These are phyloP conservation scores for Notospermus geniculatus DNA, from an alignment of 1,140 invertebrate genomes.

Conservation along the genomic window DNA sequence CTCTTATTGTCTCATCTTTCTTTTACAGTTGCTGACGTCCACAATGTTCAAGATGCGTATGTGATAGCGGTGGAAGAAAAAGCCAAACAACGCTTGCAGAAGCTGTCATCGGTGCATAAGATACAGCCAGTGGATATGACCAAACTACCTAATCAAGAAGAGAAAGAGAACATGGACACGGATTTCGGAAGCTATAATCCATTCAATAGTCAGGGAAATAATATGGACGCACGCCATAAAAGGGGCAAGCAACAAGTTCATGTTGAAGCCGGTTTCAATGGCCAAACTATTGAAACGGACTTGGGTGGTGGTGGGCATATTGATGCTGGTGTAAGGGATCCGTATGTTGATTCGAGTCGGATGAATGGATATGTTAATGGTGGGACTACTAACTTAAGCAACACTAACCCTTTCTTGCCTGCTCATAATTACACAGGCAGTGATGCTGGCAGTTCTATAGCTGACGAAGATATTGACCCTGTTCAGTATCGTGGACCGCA, in stretches of 20 bases:
- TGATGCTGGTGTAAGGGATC: too few species aligned
- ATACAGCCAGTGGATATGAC: slow-evolving; percentile 94
- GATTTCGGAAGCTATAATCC: neutral
- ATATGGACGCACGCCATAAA: neutral
- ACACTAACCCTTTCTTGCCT: too few species aligned
- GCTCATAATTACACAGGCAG: too few species aligned
- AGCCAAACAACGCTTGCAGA: slow-evolving; percentile 83
- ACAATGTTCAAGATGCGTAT: slow-evolving; percentile 91
- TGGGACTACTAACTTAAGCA: too few species aligned
- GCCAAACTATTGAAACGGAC: too few species aligned
- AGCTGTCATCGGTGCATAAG: slow-evolving; percentile 82
- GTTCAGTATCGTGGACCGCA: slow-evolving; percentile 29
- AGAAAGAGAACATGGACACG: slow-evolving; percentile 7
- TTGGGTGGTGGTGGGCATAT: too few species aligned
- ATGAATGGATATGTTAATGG: too few species aligned
- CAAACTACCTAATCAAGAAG: slow-evolving; percentile 84
- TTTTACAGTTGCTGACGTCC: slow-evolving; percentile 76
- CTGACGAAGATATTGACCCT: too few species aligned
- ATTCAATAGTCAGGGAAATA: neutral
- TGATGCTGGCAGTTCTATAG: slow-evolving; percentile 18
- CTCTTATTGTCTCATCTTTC: too few species aligned
- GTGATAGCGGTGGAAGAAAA: slow-evolving; percentile 94
- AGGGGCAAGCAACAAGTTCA: slow-evolving; percentile 21
- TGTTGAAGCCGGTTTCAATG: slow-evolving; percentile 15
- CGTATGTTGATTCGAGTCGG: too few species aligned